These are phyloP conservation scores for Gavialis gangeticus DNA, from an alignment of 2,113 vertebrate genomes.

Conservation along the genomic window DNA sequence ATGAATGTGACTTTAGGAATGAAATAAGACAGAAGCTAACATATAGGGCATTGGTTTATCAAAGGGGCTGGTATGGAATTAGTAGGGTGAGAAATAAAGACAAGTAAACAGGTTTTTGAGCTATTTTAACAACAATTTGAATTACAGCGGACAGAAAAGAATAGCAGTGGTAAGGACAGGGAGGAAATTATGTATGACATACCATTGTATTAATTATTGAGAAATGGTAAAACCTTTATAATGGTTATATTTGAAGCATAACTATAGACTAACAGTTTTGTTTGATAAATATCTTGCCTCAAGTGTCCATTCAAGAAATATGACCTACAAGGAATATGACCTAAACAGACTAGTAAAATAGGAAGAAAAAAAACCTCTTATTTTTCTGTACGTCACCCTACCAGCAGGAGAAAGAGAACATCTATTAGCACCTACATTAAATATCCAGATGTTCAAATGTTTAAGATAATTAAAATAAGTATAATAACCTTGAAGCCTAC, in stretches of 20 bases:
- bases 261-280: background rate
- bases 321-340: background rate
- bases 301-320: background rate
- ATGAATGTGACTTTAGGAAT: background rate
- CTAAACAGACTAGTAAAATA: background rate
- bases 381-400: fast-evolving
- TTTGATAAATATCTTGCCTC: fast-evolving
- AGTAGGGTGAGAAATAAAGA: background rate
- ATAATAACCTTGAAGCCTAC: background rate
- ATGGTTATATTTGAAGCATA: background rate
- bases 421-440: background rate
- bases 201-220: fast-evolving
- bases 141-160: background rate
- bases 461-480: background rate
- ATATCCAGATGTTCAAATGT: fast-evolving
- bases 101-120: fast-evolving
- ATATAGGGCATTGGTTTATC: background rate
- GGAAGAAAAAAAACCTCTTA: background rate
- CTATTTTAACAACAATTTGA: background rate
- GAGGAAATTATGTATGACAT: background rate
- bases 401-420: background rate
- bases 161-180: background rate
- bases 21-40: background rate
- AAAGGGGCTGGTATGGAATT: background rate
- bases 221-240: background rate